phyloP scores from a whole-genome alignment of 2,888 invertebrate genomes.

The Seira musarum region DNA sequence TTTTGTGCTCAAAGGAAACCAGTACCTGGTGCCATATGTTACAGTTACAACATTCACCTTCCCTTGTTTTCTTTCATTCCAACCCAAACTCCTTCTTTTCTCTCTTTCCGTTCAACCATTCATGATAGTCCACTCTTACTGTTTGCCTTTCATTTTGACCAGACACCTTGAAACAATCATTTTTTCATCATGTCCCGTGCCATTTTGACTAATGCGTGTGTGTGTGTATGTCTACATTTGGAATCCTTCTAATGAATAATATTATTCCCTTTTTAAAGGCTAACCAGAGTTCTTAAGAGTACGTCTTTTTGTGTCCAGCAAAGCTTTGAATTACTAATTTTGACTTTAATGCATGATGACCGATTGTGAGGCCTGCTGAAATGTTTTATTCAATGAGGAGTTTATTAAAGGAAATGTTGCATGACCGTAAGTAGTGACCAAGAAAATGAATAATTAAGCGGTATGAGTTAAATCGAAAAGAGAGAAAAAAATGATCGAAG shows the following conservation, averaged over 20 bases:
- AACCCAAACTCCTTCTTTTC: too few relatives aligned
- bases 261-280: neutral
- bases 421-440: neutral
- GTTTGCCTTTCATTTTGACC: neutral
- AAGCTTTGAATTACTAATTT: too few relatives aligned
- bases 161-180: slow-evolving; percentile 10
- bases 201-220: neutral
- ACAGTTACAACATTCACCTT: slow-evolving; percentile 37
- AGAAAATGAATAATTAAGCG: slow-evolving; percentile 8
- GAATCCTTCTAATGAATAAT: neutral
- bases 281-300: too few relatives aligned
- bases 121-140: neutral
- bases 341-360: too few relatives aligned
- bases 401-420: too few relatives aligned
- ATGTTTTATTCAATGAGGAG: too few relatives aligned
- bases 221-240: neutral
- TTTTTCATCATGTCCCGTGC: neutral
- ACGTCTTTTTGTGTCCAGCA: too few relatives aligned
- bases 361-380: too few relatives aligned
- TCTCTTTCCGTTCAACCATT: neutral
- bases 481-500: too few relatives aligned
- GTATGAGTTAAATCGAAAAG: too few relatives aligned
- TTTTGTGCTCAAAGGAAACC: slow-evolving; percentile 5
- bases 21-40: slow-evolving; percentile 60
- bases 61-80: neutral